Base-by-base conservation (phyloP, 2,797 vertebrate genomes). In the Botia kubotai region DNA sequence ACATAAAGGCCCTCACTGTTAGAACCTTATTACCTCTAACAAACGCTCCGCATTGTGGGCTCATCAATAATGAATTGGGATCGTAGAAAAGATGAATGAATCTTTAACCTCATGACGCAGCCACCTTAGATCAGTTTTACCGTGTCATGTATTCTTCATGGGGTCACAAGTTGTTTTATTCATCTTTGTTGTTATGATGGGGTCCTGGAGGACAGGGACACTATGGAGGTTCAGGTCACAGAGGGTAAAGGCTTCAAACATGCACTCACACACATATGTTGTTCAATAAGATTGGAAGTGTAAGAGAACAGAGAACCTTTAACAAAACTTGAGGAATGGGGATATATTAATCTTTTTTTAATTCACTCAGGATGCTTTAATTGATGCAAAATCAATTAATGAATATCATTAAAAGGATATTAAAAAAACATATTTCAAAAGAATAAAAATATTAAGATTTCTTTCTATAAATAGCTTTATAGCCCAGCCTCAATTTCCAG, bases 141-240 rank as follows among this genome's bases (percentile, higher is more conserved):
- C 19, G 77, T 71, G 77, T 70, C 55, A 83, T 83, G 82, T 66
- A 72, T 77, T 77, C 80, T 80, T 80, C 82, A 84, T 83, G 77
- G 60, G 21, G 11, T 46, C 66, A 53, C 43, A 52, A 21, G 70
- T 75, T 81, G 62, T 69, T 77, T 84, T 72, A 84, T 81, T 81
- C 36, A 73, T 65, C 71, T 77, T 68, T 65, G 65, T 48, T 60
- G 77, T 77, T 48, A 80, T 60, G 65, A 53, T 6, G 16, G 26
- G 66, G 33, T 77, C 63, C 63, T 69, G 62, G 60, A 77, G 82
- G 69, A 8, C 55, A 73, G 57, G 33, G 21, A 29, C 66, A 76
- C 62, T 46, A 67, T 55, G 67, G 74, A 62, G 74, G 43, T 66
- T 74, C 53, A 62, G 43, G 82, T 76, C 77, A 76, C 50, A 63